phyloP scores from a whole-genome alignment of 1,140 invertebrate genomes.

The Armadillidium nasatum region DNA sequence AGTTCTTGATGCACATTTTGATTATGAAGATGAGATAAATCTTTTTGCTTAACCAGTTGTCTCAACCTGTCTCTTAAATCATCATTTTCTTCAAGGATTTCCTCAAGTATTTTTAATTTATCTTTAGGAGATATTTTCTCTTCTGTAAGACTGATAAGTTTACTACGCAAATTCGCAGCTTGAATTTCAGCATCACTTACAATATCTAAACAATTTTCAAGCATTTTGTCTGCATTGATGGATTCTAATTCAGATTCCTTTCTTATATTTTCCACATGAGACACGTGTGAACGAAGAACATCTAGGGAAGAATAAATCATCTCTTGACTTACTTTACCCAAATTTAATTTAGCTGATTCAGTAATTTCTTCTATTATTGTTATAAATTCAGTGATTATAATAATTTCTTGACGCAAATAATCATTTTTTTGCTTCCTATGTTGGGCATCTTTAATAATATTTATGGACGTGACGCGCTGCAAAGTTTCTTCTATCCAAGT shows the following conservation, averaged over 20 bases:
- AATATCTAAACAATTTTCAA: constrained; percentile 28
- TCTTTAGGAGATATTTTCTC: constrained; percentile 33
- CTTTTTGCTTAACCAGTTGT: constrained; percentile 27
- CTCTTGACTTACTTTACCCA: constrained; percentile 52
- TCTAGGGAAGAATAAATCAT: constrained; percentile 52
- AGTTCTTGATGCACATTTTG: constrained; percentile 31
- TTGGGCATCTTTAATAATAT: constrained; percentile 56
- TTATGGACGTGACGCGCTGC: constrained; percentile 64
- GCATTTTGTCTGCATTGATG: constrained; percentile 25
- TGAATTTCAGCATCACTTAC: constrained; percentile 36
- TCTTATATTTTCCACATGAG: constrained; percentile 57
- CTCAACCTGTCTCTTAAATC: constrained; percentile 33
- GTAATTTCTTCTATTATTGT: constrained; percentile 44
- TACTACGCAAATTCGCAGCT: constrained; percentile 34
- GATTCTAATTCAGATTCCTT: constrained; percentile 28
- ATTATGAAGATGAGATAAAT: constrained; percentile 17
- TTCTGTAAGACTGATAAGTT: constrained; percentile 36
- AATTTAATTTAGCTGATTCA: constrained; percentile 53
- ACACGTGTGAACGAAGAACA: constrained; percentile 55
- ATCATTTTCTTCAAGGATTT: constrained; percentile 36
- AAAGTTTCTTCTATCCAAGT: constrained; percentile 77
- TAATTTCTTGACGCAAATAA: constrained; percentile 38
- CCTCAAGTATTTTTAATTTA: constrained; percentile 34
- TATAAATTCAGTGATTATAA: constrained; percentile 44
- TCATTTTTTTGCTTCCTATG: constrained; percentile 52